Percentiles rank a stretch among this genome's conserved stretches.
phyloP scores from a whole-genome alignment of 2,113 vertebrate species.

The Ploceus nigricollis region DNA sequence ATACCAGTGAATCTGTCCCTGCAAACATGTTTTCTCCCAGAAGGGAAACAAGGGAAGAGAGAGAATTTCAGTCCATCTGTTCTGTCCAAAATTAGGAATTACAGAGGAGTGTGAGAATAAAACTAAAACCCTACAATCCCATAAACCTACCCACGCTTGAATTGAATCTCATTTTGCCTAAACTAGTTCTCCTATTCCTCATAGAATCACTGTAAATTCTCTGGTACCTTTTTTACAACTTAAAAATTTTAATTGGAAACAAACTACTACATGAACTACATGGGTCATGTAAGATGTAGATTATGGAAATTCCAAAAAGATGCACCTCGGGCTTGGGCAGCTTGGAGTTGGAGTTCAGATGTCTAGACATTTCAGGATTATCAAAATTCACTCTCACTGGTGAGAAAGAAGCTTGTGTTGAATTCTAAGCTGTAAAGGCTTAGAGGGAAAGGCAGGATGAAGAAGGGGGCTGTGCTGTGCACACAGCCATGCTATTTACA shows the following conservation, averaged over 20 bases:
- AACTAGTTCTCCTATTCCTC: not conserved
- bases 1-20: not conserved
- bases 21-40: not conserved
- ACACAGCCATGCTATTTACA: not conserved
- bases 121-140: not conserved
- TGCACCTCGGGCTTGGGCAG: not conserved
- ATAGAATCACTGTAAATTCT: not conserved
- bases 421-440: constrained; percentile 9
- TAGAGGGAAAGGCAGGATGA: not conserved
- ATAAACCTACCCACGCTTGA: not conserved
- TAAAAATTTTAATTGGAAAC: not conserved
- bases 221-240: not conserved
- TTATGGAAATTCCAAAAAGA: not conserved
- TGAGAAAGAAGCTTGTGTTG: not conserved
- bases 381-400: not conserved
- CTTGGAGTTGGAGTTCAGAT: not conserved
- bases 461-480: not conserved
- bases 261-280: not conserved
- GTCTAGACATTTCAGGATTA: not conserved
- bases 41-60: not conserved
- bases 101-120: constrained; percentile 17
- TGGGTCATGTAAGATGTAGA: not conserved
- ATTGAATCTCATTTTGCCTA: not conserved
- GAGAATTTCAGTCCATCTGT: constrained; percentile 42
- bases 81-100: constrained; percentile 40